Evolutionary conservation across 1,140 invertebrate species (phyloP).

Genomic region (Gonatopus flavifemur): DNA sequence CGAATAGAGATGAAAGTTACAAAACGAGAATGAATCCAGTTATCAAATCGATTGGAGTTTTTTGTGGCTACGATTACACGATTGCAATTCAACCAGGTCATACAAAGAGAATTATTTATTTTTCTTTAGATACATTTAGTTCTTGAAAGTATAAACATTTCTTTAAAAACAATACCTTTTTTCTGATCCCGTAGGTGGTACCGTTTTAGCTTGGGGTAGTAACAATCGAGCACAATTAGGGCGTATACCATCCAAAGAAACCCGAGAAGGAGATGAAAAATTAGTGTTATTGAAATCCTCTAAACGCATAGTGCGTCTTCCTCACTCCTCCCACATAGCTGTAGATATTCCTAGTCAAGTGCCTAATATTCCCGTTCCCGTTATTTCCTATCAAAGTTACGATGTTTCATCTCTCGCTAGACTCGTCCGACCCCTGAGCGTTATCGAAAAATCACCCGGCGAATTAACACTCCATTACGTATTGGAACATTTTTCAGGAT

Average conservation of each 20-base stretch:
- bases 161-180: neutral
- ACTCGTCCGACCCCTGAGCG: conserved; percentile 34
- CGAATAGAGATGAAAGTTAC: conserved; percentile 15
- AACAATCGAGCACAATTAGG: conserved; percentile 51
- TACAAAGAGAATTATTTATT: conserved; percentile 6
- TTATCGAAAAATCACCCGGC: conserved; percentile 43
- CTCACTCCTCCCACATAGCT: conserved; percentile 49
- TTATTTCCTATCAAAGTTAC: conserved; percentile 51
- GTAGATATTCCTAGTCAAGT: conserved; percentile 56
- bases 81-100: conserved; percentile 69
- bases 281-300: conserved; percentile 50
- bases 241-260: conserved; percentile 39
- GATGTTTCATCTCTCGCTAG: conserved; percentile 45
- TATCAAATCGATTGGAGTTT: conserved; percentile 56
- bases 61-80: conserved; percentile 73
- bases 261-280: conserved; percentile 39
- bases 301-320: conserved; percentile 57
- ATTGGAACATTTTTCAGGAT: conserved; percentile 59
- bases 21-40: conserved; percentile 36
- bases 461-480: conserved; percentile 59
- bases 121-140: neutral
- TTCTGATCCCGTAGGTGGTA: conserved; percentile 38
- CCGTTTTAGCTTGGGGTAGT: conserved; percentile 52
- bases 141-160: neutral
- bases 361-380: conserved; percentile 50